Evolutionary conservation across 2,888 invertebrate genomes (phyloP).

Genomic region (Andrena camellia): DNA sequence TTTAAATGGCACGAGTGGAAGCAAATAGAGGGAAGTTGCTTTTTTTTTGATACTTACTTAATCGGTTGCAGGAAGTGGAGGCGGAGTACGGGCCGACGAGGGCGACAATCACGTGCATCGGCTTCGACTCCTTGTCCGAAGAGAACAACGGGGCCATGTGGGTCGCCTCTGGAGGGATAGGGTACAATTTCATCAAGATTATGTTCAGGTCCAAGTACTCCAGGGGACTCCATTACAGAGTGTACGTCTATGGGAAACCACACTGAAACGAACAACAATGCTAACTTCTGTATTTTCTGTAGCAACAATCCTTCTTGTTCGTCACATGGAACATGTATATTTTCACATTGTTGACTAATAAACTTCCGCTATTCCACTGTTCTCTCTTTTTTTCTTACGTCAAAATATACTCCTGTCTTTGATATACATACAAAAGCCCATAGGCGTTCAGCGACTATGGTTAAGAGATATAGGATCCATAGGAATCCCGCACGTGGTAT

Average conservation of each 20-base stretch:
- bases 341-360: too few species aligned
- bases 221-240: constrained; percentile 69
- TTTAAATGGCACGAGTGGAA: background rate
- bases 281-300: too few species aligned
- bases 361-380: too few species aligned
- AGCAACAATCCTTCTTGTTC: too few species aligned
- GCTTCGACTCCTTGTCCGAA: constrained; percentile 65
- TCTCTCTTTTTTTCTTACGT: too few species aligned
- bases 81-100: constrained; percentile 71
- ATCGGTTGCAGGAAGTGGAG: constrained; percentile 68
- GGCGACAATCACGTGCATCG: constrained; percentile 72
- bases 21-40: background rate
- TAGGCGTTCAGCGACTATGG: too few species aligned
- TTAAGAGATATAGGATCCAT: too few species aligned
- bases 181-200: constrained; percentile 68
- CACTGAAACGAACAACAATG: background rate
- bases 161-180: constrained; percentile 73
- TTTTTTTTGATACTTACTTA: background rate
- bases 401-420: too few species aligned
- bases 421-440: too few species aligned
- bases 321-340: too few species aligned
- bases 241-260: constrained; percentile 71
- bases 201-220: constrained; percentile 72
- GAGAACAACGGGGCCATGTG: constrained; percentile 69
- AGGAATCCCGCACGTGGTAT: too few species aligned